Evolutionary conservation across 2,113 vertebrate genomes (phyloP).

Genomic region (Actenoides hombroni): DNA sequence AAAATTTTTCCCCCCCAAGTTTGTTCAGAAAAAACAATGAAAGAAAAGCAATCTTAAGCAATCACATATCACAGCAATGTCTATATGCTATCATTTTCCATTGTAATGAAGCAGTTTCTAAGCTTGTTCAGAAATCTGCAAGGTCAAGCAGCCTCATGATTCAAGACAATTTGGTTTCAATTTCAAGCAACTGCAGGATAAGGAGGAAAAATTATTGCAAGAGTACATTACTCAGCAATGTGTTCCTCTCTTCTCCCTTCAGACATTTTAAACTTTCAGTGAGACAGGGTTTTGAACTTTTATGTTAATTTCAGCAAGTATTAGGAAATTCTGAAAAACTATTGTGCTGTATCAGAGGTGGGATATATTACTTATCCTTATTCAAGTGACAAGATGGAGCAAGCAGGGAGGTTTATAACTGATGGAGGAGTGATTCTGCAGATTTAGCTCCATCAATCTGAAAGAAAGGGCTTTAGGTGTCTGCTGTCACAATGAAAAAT

Average conservation of each 20-base stretch:
- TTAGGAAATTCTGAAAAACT: not conserved
- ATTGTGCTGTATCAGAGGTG: not conserved
- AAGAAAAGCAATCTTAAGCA: constrained; percentile 17
- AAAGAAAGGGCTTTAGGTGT: not conserved
- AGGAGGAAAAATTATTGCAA: not conserved
- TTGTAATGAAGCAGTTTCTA: constrained; percentile 28
- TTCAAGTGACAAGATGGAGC: not conserved
- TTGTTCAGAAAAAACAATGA: constrained; percentile 19
- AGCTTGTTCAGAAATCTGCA: constrained; percentile 23
- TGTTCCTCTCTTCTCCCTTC: not conserved
- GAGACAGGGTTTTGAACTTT: not conserved
- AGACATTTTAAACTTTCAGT: not conserved
- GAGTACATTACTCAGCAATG: not conserved
- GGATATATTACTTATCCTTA: not conserved
- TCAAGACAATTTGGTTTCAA: constrained; percentile 28
- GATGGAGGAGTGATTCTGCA: not conserved
- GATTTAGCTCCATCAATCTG: not conserved
- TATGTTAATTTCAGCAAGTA: not conserved
- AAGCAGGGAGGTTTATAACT: not conserved
- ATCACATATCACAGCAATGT: constrained; percentile 8
- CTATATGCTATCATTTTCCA: not conserved
- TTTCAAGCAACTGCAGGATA: constrained; percentile 4
- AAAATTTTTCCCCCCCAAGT: not conserved
- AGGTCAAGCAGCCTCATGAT: constrained; percentile 25
- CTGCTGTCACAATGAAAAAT: not conserved